A percentile compares a stretch with the other conserved stretches of the same genome.
Conservation (phyloP, 1,140 invertebrate genomes). For the Globodera rostochiensis region DNA sequence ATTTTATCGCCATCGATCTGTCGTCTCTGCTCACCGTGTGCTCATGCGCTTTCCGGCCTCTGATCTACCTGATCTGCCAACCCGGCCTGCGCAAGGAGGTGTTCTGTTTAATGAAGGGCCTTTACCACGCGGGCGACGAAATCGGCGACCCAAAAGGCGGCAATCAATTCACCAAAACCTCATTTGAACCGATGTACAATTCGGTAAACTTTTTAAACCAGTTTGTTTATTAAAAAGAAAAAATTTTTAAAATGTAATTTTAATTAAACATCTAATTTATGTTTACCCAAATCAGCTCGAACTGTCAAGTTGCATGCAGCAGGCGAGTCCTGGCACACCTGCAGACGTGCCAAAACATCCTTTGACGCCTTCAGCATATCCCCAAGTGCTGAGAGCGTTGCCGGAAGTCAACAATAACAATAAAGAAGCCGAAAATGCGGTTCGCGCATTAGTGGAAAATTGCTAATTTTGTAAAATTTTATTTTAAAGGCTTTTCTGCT, state of each 20-base stretch:
- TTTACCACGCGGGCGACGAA: constrained; percentile 22
- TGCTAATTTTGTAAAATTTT: neutral
- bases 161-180: constrained; percentile 6
- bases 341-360: neutral
- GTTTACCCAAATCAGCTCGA: neutral
- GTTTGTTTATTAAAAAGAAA: neutral
- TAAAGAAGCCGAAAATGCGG: neutral
- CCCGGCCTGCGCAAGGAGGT: constrained; percentile 48
- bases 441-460: neutral
- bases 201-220: neutral
- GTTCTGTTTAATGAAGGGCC: constrained; percentile 37
- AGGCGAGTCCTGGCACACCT: neutral
- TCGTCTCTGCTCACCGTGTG: constrained; percentile 57
- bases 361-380: neutral
- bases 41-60: constrained; percentile 58
- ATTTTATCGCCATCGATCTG: constrained; percentile 54
- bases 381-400: neutral
- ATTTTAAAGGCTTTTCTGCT: neutral
- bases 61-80: constrained; percentile 56
- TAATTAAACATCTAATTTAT: neutral
- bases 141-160: constrained; percentile 10
- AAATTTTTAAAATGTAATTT: neutral
- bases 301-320: neutral
- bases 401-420: neutral
- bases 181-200: constrained; percentile 31